Conservation (phyloP, 2,888 invertebrate species). For the Dynastes maya region DNA sequence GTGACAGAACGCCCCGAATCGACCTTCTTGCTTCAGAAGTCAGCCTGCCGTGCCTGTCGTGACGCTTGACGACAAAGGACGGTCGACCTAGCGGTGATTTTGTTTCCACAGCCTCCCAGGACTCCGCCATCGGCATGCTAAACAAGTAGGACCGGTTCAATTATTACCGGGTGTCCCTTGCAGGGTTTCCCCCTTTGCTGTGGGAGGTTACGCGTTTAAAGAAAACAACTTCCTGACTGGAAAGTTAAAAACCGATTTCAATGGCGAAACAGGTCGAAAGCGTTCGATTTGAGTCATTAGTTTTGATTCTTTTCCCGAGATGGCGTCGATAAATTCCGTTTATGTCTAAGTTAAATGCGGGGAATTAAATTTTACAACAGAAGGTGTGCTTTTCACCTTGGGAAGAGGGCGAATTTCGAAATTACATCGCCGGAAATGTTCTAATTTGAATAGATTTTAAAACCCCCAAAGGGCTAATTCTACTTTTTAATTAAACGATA, state of each 20-base stretch:
- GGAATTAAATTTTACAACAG: background rate
- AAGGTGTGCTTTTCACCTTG: no score
- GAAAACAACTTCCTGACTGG: constrained; percentile 5
- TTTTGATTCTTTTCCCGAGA: constrained; percentile 3
- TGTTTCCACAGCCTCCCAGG: background rate
- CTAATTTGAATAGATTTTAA: no score
- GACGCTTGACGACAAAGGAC: no score
- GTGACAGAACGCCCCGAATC: no score
- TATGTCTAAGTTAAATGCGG: background rate
- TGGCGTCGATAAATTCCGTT: background rate
- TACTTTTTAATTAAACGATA: no score
- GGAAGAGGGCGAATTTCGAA: no score
- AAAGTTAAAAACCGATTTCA: background rate
- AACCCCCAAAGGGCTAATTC: no score
- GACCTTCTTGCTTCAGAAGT: no score
- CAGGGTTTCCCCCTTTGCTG: background rate
- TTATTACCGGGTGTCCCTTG: constrained; percentile 4
- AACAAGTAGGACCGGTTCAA: constrained; percentile 31
- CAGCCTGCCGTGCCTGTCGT: no score
- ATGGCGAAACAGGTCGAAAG: background rate
- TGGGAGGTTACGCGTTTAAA: background rate
- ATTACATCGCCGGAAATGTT: no score
- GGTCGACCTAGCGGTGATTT: constrained; percentile 10
- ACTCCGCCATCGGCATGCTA: constrained; percentile 21
- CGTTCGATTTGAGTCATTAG: background rate